phyloP scores from a whole-genome alignment of 2,113 vertebrate species.

The Epinephelus cyanopodus region DNA sequence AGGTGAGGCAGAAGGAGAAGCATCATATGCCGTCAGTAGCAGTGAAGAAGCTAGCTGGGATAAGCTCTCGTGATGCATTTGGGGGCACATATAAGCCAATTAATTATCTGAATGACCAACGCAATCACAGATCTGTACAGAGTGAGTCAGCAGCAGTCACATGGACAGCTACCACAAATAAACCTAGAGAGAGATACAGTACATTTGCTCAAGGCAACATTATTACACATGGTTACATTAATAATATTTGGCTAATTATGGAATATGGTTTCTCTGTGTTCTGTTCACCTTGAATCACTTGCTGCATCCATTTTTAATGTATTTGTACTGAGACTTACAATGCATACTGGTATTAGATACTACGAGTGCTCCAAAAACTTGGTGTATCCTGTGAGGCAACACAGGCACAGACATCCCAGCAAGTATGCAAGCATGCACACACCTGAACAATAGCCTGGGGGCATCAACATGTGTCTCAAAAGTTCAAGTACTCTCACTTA shows the following conservation, averaged over 20 bases:
- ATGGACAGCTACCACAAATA: background rate
- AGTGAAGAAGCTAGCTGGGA: slow-evolving; percentile 19
- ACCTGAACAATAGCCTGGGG: background rate
- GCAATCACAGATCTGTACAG: slow-evolving; percentile 24
- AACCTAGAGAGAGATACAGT: background rate
- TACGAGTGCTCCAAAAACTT: background rate
- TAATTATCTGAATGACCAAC: slow-evolving; percentile 46
- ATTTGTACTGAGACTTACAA: background rate
- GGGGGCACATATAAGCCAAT: slow-evolving; percentile 42
- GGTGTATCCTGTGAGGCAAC: background rate
- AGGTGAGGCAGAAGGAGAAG: background rate
- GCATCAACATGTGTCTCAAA: background rate
- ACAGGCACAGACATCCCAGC: background rate
- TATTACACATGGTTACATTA: background rate
- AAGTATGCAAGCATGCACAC: background rate
- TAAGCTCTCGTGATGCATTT: slow-evolving; percentile 48
- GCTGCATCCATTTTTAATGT: background rate
- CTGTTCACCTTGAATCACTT: background rate
- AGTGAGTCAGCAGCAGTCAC: slow-evolving; percentile 43
- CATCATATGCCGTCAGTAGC: background rate
- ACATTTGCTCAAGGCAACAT: background rate
- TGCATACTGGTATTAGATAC: background rate
- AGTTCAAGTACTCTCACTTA: background rate
- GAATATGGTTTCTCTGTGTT: background rate
- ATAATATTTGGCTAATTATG: too few species aligned